A percentile compares a stretch with the other conserved stretches of the same genome.
Evolutionary conservation across 2,113 vertebrate genomes (phyloP).

Genomic region (Gnathonemus longibarbis): DNA sequence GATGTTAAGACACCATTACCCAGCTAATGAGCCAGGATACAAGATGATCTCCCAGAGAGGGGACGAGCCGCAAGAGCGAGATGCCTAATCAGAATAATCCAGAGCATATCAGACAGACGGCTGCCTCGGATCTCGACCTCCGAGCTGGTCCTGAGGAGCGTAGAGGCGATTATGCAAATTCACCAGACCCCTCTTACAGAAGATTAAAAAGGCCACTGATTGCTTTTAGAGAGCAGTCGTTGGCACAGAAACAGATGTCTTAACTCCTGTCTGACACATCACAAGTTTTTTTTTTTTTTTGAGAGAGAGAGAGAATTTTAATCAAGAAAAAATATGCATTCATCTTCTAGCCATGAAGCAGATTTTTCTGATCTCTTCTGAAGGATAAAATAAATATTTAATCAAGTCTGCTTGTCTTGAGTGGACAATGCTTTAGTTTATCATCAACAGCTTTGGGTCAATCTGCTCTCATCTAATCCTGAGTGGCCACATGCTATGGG

Average conservation of each 20-base stretch:
- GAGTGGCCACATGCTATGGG: background rate
- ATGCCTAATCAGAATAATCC: slow-evolving; percentile 47
- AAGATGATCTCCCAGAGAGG: slow-evolving; percentile 34
- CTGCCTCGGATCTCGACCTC: slow-evolving; percentile 53
- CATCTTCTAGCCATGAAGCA: background rate
- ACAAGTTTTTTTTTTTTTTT: slow-evolving; percentile 17
- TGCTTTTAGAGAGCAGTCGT: slow-evolving; percentile 56
- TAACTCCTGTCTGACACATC: slow-evolving; percentile 18
- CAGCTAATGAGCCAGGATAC: slow-evolving; percentile 63
- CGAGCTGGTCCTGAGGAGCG: slow-evolving; percentile 31
- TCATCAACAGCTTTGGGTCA: background rate
- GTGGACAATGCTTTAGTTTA: background rate
- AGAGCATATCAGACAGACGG: slow-evolving; percentile 42
- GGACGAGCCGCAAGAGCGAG: slow-evolving; percentile 46
- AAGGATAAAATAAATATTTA: background rate
- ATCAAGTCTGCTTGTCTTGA: background rate
- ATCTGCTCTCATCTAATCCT: background rate
- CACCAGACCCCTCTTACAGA: slow-evolving; percentile 37
- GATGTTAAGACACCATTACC: slow-evolving; percentile 68
- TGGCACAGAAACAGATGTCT: slow-evolving; percentile 35
- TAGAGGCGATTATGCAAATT: slow-evolving; percentile 66
- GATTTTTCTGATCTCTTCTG: background rate
- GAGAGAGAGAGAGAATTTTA: background rate
- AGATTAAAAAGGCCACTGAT: slow-evolving; percentile 61
- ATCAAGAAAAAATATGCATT: slow-evolving; percentile 4